Base-by-base conservation (phyloP, 2,113 vertebrate species). In the Acrocephalus arundinaceus region DNA sequence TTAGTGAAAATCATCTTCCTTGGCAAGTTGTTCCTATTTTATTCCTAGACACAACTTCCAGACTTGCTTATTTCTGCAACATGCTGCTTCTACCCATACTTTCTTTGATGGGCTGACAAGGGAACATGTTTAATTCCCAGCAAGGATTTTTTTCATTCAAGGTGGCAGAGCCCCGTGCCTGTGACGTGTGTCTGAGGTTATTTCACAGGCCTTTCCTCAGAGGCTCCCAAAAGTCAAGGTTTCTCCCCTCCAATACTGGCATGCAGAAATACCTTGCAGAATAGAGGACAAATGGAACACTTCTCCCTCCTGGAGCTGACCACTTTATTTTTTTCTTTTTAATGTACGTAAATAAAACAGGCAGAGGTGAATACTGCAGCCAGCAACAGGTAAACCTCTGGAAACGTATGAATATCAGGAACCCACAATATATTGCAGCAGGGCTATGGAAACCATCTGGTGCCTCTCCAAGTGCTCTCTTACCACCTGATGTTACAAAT, bases 151-250 rank as follows among this genome's bases (percentile, higher is more conserved):
- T 77, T 79, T 62, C 37, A 55, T 59, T 68, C 52, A 33, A n/a
- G 35, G 31, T 18, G 39, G 58, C 35, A 79, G 39, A 67, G 48
- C 22, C 57, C 46, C 5, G 1, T 1, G 1, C 48, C 23, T 83
- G 20, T 52, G 49, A 68, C 0, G 0, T 23, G 17, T 28, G 9
- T n/a, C 43, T 76, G 27, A 11, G 13, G 13, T 70, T 68, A 76
- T 23, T 71, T 66, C 49, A 70, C 1, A 61, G 57, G 8, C 14
- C 37, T 63, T 51, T 74, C 57, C 15, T 23, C 70, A 58, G 51
- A 1, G 2, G 20, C 23, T 74, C 54, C 33, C 62, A 43, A 21
- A 15, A 71, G 13, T 33, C 43, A 39, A 81, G 15, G 30, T 45
- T 63, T 72, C 70, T 51, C 35, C 55, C 59, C 51, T 48, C 22